These are phyloP conservation scores for Chroicocephalus ridibundus DNA, from an alignment of 2,113 vertebrate genomes.

Conservation along the genomic window DNA sequence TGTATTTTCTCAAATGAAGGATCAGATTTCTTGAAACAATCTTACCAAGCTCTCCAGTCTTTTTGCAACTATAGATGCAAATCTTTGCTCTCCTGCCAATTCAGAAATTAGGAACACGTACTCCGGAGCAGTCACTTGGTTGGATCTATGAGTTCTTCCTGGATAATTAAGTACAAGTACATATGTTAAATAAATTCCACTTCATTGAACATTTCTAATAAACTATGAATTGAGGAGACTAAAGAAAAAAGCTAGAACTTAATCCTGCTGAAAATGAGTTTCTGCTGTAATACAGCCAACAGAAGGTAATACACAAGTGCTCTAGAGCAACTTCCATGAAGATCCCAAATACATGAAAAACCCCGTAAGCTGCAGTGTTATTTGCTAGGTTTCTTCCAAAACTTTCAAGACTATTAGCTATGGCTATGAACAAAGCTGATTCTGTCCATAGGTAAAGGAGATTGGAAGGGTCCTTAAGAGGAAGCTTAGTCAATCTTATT, in stretches of 20 bases:
- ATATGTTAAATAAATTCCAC: neutral
- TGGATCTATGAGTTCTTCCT: constrained; percentile 97
- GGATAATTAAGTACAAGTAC: neutral
- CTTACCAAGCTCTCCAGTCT: constrained; percentile 97
- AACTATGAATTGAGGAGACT: neutral
- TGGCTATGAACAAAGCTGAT: neutral
- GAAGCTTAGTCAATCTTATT: neutral
- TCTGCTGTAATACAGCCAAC: neutral
- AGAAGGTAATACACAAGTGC: neutral
- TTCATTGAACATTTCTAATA: neutral
- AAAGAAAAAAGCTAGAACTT: neutral
- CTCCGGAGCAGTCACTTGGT: constrained; percentile 97
- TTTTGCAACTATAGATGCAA: constrained; percentile 98
- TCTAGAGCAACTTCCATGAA: neutral
- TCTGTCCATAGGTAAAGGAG: neutral
- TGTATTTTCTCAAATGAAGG: neutral
- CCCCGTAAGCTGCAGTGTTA: neutral
- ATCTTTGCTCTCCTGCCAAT: constrained; percentile 95
- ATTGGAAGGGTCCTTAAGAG: neutral
- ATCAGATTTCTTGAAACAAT: neutral
- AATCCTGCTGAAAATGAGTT: neutral
- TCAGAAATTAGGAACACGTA: constrained; percentile 98
- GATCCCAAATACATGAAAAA: too few species aligned
- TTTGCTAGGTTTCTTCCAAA: neutral
- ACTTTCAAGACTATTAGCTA: neutral